Base-by-base conservation (phyloP, 1,140 invertebrate species). In the Tribolium madens region DNA sequence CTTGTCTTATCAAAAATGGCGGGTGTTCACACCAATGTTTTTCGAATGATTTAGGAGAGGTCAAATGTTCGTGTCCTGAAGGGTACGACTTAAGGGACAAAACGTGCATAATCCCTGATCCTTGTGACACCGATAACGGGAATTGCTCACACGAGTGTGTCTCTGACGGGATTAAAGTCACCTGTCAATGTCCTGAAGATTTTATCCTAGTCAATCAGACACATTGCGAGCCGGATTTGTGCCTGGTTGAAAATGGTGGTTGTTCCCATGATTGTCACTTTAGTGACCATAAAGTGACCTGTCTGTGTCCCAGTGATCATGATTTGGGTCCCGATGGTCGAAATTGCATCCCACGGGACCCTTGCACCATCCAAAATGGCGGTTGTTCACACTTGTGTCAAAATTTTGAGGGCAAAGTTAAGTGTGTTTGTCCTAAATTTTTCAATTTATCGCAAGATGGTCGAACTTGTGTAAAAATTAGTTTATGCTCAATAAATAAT, bases 11-110 rank as follows among this genome's bases (percentile, higher is more conserved):
- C n/a, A 87, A 87, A 64, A 89, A 90, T 80, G 91, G 89, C 3
- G 91, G 91, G 1, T 93, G 92, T 81, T 89, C 92, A 9, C 88
- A 90, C 68, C 80, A 85, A 3, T 93, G 92, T 80, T 81, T 90
- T 17, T 72, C 76, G 9, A 77, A 80, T 47, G 79, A 88, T n/a
- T 81, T 88, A n/a, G 91, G 90, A 1, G 86, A 86, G 31, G 88
- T 86, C 70, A 86, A 85, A 70, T 94, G 92, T 84, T 85, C 85
- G 52, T 93, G 91, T 85, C 90, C 91, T 1, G 79, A 84, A 1
- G 89, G 91, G 31, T 90, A 87, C 78, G 72, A 81, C 12, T 84
- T 92, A 57, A 73, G 69, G 1, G 79, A 81, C 14, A 87, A 86
- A 76, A 87, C 84, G 26, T 91, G 90, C 80, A 78, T 83, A 31